Base-by-base conservation (phyloP, 53 echinoderm and acorn worm genomes). In the Hippasteria phrygiana region DNA sequence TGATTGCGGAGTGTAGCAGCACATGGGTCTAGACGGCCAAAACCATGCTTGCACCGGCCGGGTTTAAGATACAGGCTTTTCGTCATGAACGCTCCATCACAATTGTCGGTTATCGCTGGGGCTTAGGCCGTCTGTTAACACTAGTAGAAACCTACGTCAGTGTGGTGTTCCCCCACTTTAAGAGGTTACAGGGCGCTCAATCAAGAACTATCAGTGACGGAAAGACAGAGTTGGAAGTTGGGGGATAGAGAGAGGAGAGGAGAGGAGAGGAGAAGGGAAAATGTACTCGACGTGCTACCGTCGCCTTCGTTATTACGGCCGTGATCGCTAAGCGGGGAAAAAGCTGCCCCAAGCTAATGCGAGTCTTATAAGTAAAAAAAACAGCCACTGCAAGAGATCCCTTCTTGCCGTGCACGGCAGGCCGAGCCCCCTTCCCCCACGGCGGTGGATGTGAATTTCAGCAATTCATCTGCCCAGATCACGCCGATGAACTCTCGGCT, bases 121-220 rank as follows among this genome's bases (percentile, higher is more conserved):
- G 71, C 85, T 85, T 71, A 85, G 50, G 51, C 27, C 71, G 85
- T 85, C 85, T 85, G 85, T 85, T 85, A 50, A 51, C 85, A 67
- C 51, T 34, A 26, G 24, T 32, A 43, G n/a, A 22, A 66, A 62
- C 82, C 66, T 71, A 71, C 85, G 85, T 71, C 85, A 85, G 85
- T 32, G 64, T 32, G 45, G 7, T 40, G 83, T 83, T 43, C 64
- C 71, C 71, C 71, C 85, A 69, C 34, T 85, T 85, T 70, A 53
- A 71, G 69, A 70, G 37, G 48, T 37, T 70, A 47, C 85, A 48
- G 71, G 66, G 46, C 70, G 18, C 69, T 64, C 71, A 85, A 85
- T 85, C 85, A 64, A 71, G 64, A 37, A 26, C 24, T 29, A 24
- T 22, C 29, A 14, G 48, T n/a, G n/a, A n/a, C n/a, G n/a, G n/a